A percentile compares a stretch with the other conserved stretches of the same genome.
Evolutionary conservation across 2,113 vertebrate genomes (phyloP).

Genomic region (Tachuris rubrigastra): DNA sequence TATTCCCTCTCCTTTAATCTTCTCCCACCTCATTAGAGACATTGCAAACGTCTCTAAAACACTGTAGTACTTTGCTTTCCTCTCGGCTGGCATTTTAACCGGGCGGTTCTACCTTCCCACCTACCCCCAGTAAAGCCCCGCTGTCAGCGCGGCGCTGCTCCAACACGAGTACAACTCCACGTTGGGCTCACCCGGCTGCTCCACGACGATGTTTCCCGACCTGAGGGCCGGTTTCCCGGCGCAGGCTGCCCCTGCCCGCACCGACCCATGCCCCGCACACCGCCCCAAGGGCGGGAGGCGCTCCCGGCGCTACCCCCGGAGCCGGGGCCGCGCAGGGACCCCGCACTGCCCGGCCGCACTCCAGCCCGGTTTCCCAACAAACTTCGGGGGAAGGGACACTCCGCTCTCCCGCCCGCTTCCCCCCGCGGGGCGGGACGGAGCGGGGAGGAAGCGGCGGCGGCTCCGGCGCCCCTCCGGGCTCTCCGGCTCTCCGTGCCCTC

Average conservation of each 20-base stretch:
- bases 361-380: background rate
- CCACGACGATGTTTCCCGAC: accelerated
- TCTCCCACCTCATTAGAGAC: background rate
- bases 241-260: background rate
- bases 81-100: background rate
- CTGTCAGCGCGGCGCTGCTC: background rate
- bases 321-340: background rate
- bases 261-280: background rate
- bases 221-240: background rate
- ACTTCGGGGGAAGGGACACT: background rate
- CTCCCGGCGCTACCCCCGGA: background rate
- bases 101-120: background rate
- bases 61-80: accelerated
- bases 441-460: background rate
- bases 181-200: accelerated
- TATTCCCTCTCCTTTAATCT: background rate
- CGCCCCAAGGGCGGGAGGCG: background rate
- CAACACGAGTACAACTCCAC: accelerated
- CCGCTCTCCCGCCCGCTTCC: background rate
- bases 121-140: background rate
- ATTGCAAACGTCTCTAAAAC: background rate
- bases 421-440: background rate
- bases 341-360: background rate
- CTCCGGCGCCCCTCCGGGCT: background rate
- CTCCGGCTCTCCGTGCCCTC: background rate